Conservation (phyloP, 2,113 vertebrate species). For the Anoplopoma fimbria region DNA sequence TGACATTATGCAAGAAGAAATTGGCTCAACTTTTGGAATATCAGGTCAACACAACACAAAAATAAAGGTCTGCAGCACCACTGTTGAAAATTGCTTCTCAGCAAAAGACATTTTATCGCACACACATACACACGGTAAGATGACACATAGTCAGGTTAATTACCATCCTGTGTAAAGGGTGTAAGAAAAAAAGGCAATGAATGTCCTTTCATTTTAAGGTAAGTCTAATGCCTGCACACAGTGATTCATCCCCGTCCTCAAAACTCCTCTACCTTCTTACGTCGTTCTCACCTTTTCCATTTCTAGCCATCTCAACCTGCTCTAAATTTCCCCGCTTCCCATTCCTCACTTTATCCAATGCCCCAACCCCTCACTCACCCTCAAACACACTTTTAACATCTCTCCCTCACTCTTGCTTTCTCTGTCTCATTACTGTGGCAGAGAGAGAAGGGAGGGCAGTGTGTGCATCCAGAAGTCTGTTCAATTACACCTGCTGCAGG, state of each 20-base stretch:
- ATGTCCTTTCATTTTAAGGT: conserved; percentile 64
- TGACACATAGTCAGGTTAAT: conserved; percentile 70
- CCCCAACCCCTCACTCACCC: conserved; percentile 54
- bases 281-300: conserved; percentile 58
- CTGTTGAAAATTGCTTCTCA: conserved; percentile 58
- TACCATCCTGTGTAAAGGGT: conserved; percentile 61
- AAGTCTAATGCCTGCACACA: conserved; percentile 57
- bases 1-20: conserved; percentile 10
- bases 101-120: conserved; percentile 32
- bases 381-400: conserved; percentile 71
- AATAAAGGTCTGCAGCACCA: conserved; percentile 22
- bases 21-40: neutral
- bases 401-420: conserved; percentile 64
- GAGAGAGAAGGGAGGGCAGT: conserved; percentile 62
- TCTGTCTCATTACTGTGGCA: conserved; percentile 79
- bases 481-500: conserved; percentile 87
- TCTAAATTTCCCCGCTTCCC: conserved; percentile 62
- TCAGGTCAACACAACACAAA: neutral
- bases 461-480: conserved; percentile 82
- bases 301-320: conserved; percentile 63
- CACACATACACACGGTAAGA: conserved; percentile 28
- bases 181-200: conserved; percentile 58
- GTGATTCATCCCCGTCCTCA: conserved; percentile 67
- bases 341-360: conserved; percentile 69
- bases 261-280: conserved; percentile 30